phyloP scores from a whole-genome alignment of 2,797 vertebrate genomes.

The Leptoclinus maculatus region DNA sequence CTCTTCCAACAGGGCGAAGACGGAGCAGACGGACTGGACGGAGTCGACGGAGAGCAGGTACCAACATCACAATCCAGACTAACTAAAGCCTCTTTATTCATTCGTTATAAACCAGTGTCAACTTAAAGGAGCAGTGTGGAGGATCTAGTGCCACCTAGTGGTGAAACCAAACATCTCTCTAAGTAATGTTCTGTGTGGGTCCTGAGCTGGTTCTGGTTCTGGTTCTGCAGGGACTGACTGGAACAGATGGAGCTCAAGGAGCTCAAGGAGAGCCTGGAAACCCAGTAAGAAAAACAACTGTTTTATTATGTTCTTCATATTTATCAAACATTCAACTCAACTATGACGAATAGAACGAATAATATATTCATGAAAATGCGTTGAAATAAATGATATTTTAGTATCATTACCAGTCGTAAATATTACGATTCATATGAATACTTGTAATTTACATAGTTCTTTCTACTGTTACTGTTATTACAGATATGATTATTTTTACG shows the following conservation, averaged over 20 bases:
- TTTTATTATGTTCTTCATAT: too few species aligned
- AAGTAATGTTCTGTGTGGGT: not conserved
- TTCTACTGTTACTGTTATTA: not conserved
- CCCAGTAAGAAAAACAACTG: conserved; percentile 36
- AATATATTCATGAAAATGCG: too few species aligned
- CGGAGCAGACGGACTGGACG: conserved; percentile 83
- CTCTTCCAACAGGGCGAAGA: conserved; percentile 76
- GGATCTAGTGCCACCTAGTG: too few species aligned
- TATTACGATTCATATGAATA: not conserved
- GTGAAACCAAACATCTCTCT: too few species aligned
- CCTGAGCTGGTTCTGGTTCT: not conserved
- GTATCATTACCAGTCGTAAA: not conserved
- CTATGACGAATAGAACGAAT: too few species aligned
- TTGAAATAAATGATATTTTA: too few species aligned
- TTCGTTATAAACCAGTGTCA: too few species aligned
- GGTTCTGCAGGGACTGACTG: conserved; percentile 76
- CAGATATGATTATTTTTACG: not conserved
- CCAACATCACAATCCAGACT: too few species aligned
- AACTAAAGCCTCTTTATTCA: too few species aligned
- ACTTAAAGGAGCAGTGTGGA: too few species aligned
- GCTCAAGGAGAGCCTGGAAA: conserved; percentile 80
- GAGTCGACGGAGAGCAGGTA: conserved; percentile 86
- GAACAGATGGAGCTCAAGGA: conserved; percentile 77
- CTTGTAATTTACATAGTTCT: not conserved
- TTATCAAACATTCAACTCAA: too few species aligned